Evolutionary conservation across 2,797 vertebrate genomes (phyloP), one percentile per base, ranked within the genome.

Genomic region (Onychomys leucogaster): DNA sequence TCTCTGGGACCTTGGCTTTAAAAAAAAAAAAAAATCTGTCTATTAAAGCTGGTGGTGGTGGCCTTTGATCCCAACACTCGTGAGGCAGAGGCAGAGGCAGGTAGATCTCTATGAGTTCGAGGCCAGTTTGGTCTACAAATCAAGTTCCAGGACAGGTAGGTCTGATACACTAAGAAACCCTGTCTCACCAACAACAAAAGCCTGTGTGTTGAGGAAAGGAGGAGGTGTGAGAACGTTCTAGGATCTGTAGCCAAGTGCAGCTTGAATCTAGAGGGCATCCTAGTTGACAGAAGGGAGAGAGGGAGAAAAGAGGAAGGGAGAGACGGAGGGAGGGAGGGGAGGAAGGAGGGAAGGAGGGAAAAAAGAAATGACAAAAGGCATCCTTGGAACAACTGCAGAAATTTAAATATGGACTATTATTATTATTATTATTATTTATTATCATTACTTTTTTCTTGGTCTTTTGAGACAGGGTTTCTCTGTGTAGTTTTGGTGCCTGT

Each of bases 261-360:
- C n/a, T 57, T 89, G 86, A 61, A 13, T 46, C 69, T 89, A 7
- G 23, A 90, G 46, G 57, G 43, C 29, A 14, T 32, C 29, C 29
- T 27, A 23, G 19, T 76, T 75, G n/a, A 2, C 27, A 43, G n/a
- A 11, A 46, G 37, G 19, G n/a, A n/a, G 11, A 43, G 46, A 49
- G 46, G 1, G 23, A 14, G 6, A 63, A 52, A 14, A 27, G 46
- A 27, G 14, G 16, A 16, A 52, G 12, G 6, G 17, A 69, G 32
- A 4, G 13, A n/a, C 10, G 13, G 5, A n/a, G 1, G 6, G 16
- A 32, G 2, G 32, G 23, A 7, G 34, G 11, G 16, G 41, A 16
- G 2, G n/a, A 32, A 16, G 2, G 34, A 57, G 12, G 17, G 34
- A 34, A 14, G 1, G 16, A 14, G 29, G 37, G 23, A 2, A 6